These are phyloP conservation scores for Prunella strophiata DNA, from an alignment of 2,797 vertebrate genomes.

Conservation along the genomic window DNA sequence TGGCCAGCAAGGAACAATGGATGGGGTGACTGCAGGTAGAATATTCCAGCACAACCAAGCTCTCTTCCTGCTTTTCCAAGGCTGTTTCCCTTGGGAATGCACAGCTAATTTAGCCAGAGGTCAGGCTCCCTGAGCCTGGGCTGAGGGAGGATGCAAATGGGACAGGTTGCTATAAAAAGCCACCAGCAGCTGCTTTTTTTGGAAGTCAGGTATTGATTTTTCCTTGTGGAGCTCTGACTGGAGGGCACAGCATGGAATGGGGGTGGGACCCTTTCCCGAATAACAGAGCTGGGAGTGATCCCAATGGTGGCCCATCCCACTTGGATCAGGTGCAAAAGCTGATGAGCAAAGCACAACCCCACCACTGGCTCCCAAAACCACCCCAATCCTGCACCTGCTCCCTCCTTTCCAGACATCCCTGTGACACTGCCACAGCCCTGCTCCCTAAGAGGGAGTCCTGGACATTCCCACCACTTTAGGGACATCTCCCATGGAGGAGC, in stretches of 20 bases:
- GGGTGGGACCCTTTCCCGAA: not conserved
- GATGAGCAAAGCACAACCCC: fast-evolving
- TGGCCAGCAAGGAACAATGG: fast-evolving
- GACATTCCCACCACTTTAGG: not conserved
- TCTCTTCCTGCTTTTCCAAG: constrained; percentile 42
- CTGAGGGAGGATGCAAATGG: constrained; percentile 59
- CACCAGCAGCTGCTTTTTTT: not conserved
- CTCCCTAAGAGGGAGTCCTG: not conserved
- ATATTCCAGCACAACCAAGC: not conserved
- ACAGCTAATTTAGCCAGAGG: constrained; percentile 56
- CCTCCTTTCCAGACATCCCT: not conserved
- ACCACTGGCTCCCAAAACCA: fast-evolving
- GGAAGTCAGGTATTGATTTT: constrained; percentile 62
- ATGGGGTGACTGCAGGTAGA: not conserved
- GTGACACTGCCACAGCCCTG: not conserved
- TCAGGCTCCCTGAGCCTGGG: constrained; percentile 26
- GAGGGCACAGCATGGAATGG: not conserved
- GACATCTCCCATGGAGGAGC: not conserved
- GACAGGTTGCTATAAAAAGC: constrained; percentile 68
- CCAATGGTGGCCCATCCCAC: fast-evolving
- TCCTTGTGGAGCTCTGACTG: constrained; percentile 26
- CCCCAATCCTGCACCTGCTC: fast-evolving
- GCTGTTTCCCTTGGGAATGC: not conserved
- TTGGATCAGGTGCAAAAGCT: not conserved
- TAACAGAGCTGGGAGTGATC: not conserved